These are phyloP conservation scores for Hippoglossus hippoglossus DNA, from an alignment of 2,797 vertebrate species.

Conservation along the genomic window DNA sequence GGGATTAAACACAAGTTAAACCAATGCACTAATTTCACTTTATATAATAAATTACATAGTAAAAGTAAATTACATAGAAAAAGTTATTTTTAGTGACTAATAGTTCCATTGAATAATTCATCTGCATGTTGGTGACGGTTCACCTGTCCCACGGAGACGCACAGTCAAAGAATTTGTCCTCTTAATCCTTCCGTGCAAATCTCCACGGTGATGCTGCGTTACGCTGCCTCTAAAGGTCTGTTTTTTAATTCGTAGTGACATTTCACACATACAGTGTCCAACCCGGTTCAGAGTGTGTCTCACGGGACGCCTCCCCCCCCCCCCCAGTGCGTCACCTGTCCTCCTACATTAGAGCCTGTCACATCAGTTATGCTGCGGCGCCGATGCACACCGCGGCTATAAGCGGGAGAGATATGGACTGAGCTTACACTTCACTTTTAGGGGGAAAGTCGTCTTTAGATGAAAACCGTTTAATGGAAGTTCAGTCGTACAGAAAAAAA, in stretches of 20 bases:
- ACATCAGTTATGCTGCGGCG: slow-evolving; percentile 33
- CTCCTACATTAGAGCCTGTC: slow-evolving; percentile 54
- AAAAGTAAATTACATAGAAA: too few species aligned
- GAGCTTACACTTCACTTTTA: neutral
- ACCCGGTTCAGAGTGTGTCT: slow-evolving; percentile 53
- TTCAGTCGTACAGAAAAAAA: too few species aligned
- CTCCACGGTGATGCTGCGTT: neutral
- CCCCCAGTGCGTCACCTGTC: slow-evolving; percentile 60
- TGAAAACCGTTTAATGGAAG: neutral
- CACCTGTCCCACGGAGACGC: slow-evolving; percentile 2
- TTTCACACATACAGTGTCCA: slow-evolving; percentile 70
- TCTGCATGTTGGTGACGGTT: neutral
- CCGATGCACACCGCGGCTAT: slow-evolving; percentile 19
- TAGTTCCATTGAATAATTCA: neutral
- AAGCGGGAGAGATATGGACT: slow-evolving; percentile 15
- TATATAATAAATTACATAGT: too few species aligned
- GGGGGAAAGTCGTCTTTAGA: neutral
- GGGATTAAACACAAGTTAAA: too few species aligned
- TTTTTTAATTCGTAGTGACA: slow-evolving; percentile 66
- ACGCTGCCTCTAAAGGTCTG: slow-evolving; percentile 15
- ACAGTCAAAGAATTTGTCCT: slow-evolving; percentile 18
- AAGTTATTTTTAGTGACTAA: too few species aligned
- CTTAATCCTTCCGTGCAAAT: slow-evolving; percentile 11
- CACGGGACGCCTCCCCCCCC: slow-evolving; percentile 40
- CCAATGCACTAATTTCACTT: too few species aligned